A percentile compares a stretch with the other conserved stretches of the same genome.
Evolutionary conservation across 1,140 invertebrate genomes (phyloP).

Genomic region (Drosophila kepulauana): DNA sequence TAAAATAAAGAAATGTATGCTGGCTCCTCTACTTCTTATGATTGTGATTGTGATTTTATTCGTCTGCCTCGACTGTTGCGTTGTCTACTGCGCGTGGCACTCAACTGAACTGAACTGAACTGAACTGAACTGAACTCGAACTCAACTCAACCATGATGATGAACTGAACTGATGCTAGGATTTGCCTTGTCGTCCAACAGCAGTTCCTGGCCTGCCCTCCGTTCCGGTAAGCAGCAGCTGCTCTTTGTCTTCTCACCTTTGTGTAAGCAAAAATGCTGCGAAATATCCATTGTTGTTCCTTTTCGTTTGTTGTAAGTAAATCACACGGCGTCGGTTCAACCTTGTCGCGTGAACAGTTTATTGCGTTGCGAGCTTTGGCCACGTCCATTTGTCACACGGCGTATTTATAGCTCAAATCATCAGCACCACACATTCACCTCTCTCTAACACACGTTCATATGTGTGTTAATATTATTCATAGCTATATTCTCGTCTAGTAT

Average conservation of each 20-base stretch:
- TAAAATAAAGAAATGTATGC: constrained; percentile 8
- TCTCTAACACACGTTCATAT: background rate
- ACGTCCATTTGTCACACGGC: constrained; percentile 48
- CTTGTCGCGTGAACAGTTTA: constrained; percentile 71
- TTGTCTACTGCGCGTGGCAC: constrained; percentile 39
- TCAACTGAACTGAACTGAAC: constrained; percentile 42
- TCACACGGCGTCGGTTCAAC: constrained; percentile 50
- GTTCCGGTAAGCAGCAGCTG: constrained; percentile 22
- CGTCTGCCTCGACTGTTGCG: constrained; percentile 24
- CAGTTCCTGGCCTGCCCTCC: constrained; percentile 17
- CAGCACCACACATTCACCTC: constrained; percentile 29
- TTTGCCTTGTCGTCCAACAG: constrained; percentile 10
- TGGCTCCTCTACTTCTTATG: background rate
- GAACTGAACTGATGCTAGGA: constrained; percentile 24
- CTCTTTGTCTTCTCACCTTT: constrained; percentile 46
- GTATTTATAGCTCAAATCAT: constrained; percentile 57
- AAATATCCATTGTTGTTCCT: background rate
- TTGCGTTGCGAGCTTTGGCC: constrained; percentile 54
- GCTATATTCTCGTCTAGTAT: background rate
- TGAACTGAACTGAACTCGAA: constrained; percentile 38
- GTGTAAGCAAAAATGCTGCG: constrained; percentile 17
- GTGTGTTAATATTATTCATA: background rate
- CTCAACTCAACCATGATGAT: constrained; percentile 10
- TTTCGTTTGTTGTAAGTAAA: constrained; percentile 58
- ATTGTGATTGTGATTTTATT: constrained; percentile 37